Percentiles rank a stretch among this genome's conserved stretches.
phyloP scores from a whole-genome alignment of 2,113 vertebrate species.

The Urocitellus parryii region DNA sequence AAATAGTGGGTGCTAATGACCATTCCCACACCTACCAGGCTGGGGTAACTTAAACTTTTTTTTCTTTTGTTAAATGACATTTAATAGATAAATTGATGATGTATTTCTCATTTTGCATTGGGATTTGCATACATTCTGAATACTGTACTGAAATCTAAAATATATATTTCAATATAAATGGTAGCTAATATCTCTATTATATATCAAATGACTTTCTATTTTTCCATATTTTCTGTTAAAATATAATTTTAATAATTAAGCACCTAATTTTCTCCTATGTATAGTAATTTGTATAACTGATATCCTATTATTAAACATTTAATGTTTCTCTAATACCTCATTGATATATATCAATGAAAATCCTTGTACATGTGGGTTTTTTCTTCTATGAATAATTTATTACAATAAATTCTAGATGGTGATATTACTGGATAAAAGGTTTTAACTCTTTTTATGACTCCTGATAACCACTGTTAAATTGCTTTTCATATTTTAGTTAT shows the following conservation, averaged over 20 bases:
- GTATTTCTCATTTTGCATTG: conserved; percentile 21
- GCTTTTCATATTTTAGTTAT: neutral
- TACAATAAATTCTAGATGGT: conserved; percentile 16
- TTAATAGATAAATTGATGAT: conserved; percentile 1
- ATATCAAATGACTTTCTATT: neutral
- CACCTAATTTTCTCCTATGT: neutral
- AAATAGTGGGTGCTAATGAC: neutral
- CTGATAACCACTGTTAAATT: conserved; percentile 43
- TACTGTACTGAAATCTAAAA: neutral
- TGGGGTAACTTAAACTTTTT: neutral
- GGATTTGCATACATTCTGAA: neutral
- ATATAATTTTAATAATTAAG: conserved; percentile 13
- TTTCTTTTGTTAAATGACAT: neutral
- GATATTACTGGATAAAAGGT: neutral
- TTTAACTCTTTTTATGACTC: conserved; percentile 31
- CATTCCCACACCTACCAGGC: neutral
- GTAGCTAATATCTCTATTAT: neutral
- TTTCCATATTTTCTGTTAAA: conserved; percentile 46
- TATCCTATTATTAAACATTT: neutral
- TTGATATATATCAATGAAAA: neutral
- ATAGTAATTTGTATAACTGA: conserved; percentile 17
- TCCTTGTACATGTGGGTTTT: neutral
- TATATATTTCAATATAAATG: conserved; percentile 25
- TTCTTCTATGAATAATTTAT: conserved; percentile 39
- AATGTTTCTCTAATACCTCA: neutral